A percentile compares a stretch with the other conserved stretches of the same genome.
Conservation (phyloP, 2,113 vertebrate species). For the Pungitius pungitius region DNA sequence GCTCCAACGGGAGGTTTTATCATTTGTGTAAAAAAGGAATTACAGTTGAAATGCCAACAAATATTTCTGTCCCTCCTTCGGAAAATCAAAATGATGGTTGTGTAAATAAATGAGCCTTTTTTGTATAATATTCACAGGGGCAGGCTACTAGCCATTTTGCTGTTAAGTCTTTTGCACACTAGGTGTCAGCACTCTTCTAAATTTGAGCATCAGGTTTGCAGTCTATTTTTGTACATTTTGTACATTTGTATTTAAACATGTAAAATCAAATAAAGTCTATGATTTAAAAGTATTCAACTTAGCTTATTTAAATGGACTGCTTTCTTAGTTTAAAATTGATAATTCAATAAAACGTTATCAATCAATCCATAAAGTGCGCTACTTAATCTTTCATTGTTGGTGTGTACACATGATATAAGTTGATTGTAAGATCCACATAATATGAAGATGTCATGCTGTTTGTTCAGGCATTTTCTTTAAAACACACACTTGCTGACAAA, state of each 20-base stretch:
- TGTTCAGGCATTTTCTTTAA: neutral
- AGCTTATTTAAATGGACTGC: neutral
- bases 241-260: neutral
- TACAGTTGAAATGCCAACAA: neutral
- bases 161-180: conserved; percentile 22
- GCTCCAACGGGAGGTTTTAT: neutral
- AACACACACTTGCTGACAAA: neutral
- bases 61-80: neutral
- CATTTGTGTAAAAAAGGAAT: neutral
- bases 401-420: neutral
- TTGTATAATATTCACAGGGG: neutral
- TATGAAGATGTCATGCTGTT: neutral
- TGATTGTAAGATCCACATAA: neutral
- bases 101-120: neutral
- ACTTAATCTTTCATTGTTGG: neutral
- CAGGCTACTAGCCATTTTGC: neutral
- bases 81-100: no score
- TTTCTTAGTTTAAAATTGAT: neutral
- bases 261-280: neutral
- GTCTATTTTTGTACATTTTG: neutral
- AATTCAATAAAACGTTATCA: neutral
- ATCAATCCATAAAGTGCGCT: neutral
- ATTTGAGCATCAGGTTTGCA: neutral
- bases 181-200: conserved; percentile 48
- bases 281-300: neutral